These are phyloP conservation scores for Patella caerulea DNA, from an alignment of 2,888 invertebrate genomes.

Conservation along the genomic window DNA sequence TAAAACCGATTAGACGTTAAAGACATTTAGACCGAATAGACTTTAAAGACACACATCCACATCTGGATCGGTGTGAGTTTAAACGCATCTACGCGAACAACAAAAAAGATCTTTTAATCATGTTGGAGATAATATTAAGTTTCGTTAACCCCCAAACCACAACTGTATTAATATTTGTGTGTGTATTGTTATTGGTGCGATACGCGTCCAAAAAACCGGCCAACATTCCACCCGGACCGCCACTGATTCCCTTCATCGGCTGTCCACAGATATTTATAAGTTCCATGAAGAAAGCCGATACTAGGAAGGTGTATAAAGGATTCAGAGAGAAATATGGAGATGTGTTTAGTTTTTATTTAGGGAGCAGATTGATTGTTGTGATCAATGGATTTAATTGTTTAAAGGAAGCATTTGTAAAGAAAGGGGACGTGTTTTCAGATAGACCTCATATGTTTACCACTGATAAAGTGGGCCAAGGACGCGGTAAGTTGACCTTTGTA, in stretches of 20 bases:
- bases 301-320: constrained; percentile 20
- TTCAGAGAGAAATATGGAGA: constrained; percentile 30
- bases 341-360: constrained; percentile 29
- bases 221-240: constrained; percentile 16
- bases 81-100: too few species aligned
- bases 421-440: constrained; percentile 25
- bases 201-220: not conserved
- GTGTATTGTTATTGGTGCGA: not conserved
- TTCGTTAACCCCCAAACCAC: not conserved
- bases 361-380: constrained; percentile 30
- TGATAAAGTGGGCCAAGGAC: constrained; percentile 32
- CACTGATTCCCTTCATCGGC: constrained; percentile 13
- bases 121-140: not conserved
- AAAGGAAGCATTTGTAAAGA: constrained; percentile 31
- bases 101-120: not conserved
- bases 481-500: constrained; percentile 22
- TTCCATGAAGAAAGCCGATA: constrained; percentile 12
- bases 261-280: constrained; percentile 1
- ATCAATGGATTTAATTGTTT: constrained; percentile 30
- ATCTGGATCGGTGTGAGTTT: too few species aligned
- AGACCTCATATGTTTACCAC: constrained; percentile 34
- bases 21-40: too few species aligned
- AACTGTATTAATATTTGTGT: not conserved
- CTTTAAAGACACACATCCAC: too few species aligned
- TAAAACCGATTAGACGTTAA: too few species aligned